These are phyloP conservation scores for Typhlichthys eigenmanni DNA, from an alignment of 2,797 vertebrate genomes.

Conservation along the genomic window DNA sequence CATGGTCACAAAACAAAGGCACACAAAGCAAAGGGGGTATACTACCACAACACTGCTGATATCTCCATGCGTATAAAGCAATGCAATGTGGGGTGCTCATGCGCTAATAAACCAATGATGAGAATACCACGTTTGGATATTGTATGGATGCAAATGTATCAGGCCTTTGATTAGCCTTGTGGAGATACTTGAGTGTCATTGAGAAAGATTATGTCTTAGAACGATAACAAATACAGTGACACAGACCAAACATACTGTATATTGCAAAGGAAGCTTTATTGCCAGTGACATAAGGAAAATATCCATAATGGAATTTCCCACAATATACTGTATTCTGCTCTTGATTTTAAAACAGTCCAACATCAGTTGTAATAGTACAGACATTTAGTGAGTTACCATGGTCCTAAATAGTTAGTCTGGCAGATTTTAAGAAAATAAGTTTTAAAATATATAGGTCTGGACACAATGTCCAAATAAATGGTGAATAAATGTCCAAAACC, in stretches of 20 bases:
- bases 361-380: conserved; percentile 51
- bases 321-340: conserved; percentile 54
- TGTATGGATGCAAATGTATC: background rate
- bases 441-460: conserved; percentile 28
- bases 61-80: conserved; percentile 55
- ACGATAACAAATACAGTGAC: conserved; percentile 40
- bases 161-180: background rate
- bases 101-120: conserved; percentile 6
- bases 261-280: conserved; percentile 84
- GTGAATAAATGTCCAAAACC: conserved; percentile 19
- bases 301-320: conserved; percentile 58
- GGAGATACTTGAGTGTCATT: background rate
- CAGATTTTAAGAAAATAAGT: conserved; percentile 37
- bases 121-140: background rate
- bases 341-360: conserved; percentile 64
- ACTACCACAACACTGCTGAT: conserved; percentile 20
- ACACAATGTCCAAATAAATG: conserved; percentile 40
- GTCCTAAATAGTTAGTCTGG: conserved; percentile 41
- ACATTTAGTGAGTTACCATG: conserved; percentile 34
- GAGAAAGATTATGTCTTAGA: background rate
- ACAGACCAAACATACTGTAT: conserved; percentile 40
- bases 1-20: conserved; percentile 20
- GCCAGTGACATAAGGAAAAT: conserved; percentile 75
- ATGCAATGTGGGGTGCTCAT: conserved; percentile 23
- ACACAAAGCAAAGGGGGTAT: conserved; percentile 25